Conservation (phyloP, 2,888 invertebrate species). For the Stomorhina lunata region DNA sequence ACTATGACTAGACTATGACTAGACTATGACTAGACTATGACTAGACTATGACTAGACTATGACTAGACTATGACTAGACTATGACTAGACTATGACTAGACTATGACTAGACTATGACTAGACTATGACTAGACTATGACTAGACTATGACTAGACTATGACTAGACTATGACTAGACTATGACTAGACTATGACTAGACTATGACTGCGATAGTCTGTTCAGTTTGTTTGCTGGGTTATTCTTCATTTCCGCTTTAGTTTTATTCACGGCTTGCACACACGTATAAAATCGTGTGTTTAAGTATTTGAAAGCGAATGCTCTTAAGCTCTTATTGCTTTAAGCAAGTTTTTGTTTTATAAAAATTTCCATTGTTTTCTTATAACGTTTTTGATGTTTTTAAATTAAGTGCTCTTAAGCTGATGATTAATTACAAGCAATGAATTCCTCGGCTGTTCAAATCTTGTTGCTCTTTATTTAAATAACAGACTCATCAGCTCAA, state of each 20-base stretch:
- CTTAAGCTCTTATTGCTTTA: constrained; percentile 17
- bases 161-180: neutral
- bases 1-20: neutral
- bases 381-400: constrained; percentile 2
- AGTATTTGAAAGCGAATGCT: neutral
- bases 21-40: neutral
- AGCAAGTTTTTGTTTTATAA: constrained; percentile 2
- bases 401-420: constrained; percentile 44
- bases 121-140: neutral
- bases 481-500: neutral
- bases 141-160: neutral
- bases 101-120: neutral
- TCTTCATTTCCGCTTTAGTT: neutral
- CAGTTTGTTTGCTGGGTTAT: neutral
- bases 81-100: neutral
- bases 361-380: neutral
- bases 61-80: neutral
- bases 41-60: neutral
- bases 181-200: neutral
- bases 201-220: neutral
- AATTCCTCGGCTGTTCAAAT: constrained; percentile 14
- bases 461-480: constrained; percentile 33
- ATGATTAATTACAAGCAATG: constrained; percentile 51
- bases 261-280: neutral
- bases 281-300: neutral